Base-by-base conservation (phyloP, 2,888 invertebrate species). In the Matsumyia berberina region DNA sequence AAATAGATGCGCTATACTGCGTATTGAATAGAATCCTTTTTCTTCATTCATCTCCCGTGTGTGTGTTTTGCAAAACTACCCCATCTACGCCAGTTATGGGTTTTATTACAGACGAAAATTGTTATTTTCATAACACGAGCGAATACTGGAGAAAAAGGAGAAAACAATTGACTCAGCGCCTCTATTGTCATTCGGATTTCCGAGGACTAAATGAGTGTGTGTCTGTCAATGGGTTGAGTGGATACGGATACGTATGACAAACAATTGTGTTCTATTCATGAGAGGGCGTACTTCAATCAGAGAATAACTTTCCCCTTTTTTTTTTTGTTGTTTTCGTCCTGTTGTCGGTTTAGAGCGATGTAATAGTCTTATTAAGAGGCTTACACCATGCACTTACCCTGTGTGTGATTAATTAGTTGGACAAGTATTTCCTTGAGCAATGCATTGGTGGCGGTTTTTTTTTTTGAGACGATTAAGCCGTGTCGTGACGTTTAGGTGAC, bases 81-180 rank as follows among this genome's bases (percentile, higher is more conserved):
- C 11, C 66, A 42, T 55, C 9, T 24, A 11, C 15, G 57, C 44
- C 29, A 35, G 31, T 55, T 46, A 72, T 66, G 1, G 1, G 35
- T 67, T 35, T 31, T 60, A 67, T 49, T 69, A 31, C 19, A 78
- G 53, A 67, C 5, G 39, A 37, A 78, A 82, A 67, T 39, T 66
- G 17, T 66, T 76, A 39, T 82, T 60, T 42, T 62, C 58, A 44
- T 44, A 64, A 58, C 37, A 37, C 33, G 9, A 44, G 33, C 58
- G 62, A 46, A 35, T 42, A 49, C 15, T 6, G 9, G 15, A 57
- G 39, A 44, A 33, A 44, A 60, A 37, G 19, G 46, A 12, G 31
- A 58, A 58, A 53, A 77, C 82, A 82, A 77, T 82, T 82, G 82
- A 60, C 77, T 66, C 72, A 53, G 60, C 19, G 66, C 31, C 49